phyloP scores from a whole-genome alignment of 1,140 invertebrate species.

The Tetranychus urticae region DNA sequence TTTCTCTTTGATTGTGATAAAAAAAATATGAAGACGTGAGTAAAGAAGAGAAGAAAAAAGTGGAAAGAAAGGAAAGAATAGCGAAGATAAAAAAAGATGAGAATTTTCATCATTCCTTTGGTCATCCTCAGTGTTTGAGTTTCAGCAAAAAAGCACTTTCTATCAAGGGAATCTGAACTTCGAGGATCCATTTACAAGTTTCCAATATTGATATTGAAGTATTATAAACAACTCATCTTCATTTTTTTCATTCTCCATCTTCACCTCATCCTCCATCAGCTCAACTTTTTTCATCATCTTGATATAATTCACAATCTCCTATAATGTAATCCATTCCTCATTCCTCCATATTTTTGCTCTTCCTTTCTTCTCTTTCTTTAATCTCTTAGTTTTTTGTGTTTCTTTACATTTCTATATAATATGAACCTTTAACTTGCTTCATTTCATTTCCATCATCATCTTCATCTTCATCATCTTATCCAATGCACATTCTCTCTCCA shows the following conservation, averaged over 20 bases:
- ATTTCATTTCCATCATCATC: not conserved
- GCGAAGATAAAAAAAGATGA: not conserved
- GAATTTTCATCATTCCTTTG: not conserved
- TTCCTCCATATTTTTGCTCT: not conserved
- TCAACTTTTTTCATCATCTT: not conserved
- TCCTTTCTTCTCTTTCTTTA: not conserved
- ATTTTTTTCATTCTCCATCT: not conserved
- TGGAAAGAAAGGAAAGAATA: too few relatives aligned
- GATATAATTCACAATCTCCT: not conserved
- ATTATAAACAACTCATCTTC: not conserved
- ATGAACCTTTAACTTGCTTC: not conserved
- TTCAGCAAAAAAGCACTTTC: conserved; percentile 17
- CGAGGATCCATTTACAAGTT: conserved; percentile 25
- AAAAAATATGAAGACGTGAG: not conserved
- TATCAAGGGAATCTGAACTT: conserved; percentile 26
- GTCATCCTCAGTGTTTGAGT: too few relatives aligned
- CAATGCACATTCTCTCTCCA: not conserved
- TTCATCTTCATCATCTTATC: not conserved
- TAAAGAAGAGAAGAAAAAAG: too few relatives aligned
- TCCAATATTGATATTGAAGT: not conserved
- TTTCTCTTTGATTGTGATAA: too few relatives aligned
- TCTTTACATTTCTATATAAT: not conserved
- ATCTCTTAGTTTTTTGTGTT: not conserved
- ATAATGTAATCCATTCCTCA: not conserved
- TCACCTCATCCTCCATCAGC: not conserved